Evolutionary conservation across 2,797 vertebrate genomes (phyloP), one percentile per base, ranked within the genome.

Genomic region (Miichthys miiuy): DNA sequence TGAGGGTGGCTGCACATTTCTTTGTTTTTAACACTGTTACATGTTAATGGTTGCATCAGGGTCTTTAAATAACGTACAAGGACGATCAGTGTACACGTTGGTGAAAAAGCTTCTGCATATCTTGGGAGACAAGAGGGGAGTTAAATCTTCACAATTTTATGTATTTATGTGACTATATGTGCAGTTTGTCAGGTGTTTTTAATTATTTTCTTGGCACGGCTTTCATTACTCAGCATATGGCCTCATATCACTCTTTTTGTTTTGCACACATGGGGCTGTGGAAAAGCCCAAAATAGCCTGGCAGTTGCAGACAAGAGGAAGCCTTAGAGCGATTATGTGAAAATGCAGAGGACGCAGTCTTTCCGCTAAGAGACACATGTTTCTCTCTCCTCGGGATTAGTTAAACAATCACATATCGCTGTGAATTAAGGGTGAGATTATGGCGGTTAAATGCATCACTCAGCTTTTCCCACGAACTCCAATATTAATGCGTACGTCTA

Each of bases 191-290:
- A 17, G 50, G 66, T 50, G 20, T 27, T 42, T 76, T 44, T 5
- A 30, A 25, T 62, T 21, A 23, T 3, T 63, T 57, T 57, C 5
- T 41, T 68, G 9, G 27, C 38, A 41, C 17, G 56, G 51, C 51
- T 50, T 66, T 61, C 38, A 69, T 65, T n/a, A 54, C 54, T 74
- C 58, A 48, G 41, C 54, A 70, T 16, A 51, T n/a, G 42, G 51
- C 51, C 52, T 67, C 56, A 57, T 47, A 51, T 44, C 21, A 27
- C 3, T 6, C 44, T 60, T 65, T 65, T 38, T 50, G 50, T 60
- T 72, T 68, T 30, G 23, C 54, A 68, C 54, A 61, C 72, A 61
- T 18, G 63, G 20, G 34, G 38, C 54, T 57, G 41, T 41, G 23
- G 20, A 64, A 18, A 62, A 57, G 50, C 62, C 16, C 54, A 30